Conservation (phyloP, 2,113 vertebrate species). For the Meles meles region DNA sequence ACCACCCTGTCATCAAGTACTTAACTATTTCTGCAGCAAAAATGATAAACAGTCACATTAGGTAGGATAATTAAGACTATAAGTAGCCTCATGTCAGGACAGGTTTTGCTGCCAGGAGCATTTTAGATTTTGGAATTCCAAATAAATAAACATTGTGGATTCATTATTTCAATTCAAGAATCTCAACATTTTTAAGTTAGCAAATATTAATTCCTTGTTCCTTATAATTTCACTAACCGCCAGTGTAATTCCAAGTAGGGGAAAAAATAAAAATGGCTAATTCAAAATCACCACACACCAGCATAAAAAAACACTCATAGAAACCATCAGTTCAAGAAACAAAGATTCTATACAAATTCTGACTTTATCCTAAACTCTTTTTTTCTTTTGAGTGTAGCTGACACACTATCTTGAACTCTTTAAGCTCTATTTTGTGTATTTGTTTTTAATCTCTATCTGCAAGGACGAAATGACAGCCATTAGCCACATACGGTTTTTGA, state of each 20-base stretch:
- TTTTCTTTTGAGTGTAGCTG: not conserved
- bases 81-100: not conserved
- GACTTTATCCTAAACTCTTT: not conserved
- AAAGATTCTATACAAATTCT: not conserved
- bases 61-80: not conserved
- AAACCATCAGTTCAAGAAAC: not conserved
- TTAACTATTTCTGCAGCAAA: not conserved
- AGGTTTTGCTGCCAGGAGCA: not conserved
- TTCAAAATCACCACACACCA: not conserved
- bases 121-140: conserved; percentile 1
- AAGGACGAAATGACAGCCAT: not conserved
- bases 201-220: not conserved
- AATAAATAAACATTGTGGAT: not conserved
- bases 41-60: not conserved
- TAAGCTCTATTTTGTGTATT: not conserved
- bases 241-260: not conserved
- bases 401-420: not conserved
- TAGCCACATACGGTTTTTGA: not conserved
- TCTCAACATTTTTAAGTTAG: not conserved
- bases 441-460: not conserved
- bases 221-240: not conserved
- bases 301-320: not conserved
- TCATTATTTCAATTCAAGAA: not conserved
- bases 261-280: not conserved
- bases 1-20: not conserved